Evolutionary conservation across 2,888 invertebrate genomes (phyloP).

Genomic region (Loripinus fragilis): DNA sequence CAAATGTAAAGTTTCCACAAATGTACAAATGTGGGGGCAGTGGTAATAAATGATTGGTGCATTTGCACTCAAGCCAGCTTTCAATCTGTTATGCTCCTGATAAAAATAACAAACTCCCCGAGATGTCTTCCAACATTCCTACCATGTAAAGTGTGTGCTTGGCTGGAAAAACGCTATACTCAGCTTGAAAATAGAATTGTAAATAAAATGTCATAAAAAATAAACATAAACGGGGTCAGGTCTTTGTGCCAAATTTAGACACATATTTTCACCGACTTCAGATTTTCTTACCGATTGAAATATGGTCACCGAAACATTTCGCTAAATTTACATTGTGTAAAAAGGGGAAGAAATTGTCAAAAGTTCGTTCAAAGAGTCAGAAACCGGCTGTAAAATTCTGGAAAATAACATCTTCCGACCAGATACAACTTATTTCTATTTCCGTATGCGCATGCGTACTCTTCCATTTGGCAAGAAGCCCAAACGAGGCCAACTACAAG

Average conservation of each 20-base stretch:
- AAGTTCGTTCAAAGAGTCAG: not conserved
- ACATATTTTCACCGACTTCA: not conserved
- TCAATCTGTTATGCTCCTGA: too few relatives aligned
- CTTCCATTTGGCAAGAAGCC: not conserved
- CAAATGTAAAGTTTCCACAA: too few relatives aligned
- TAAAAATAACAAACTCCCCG: too few relatives aligned
- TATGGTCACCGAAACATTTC: not conserved
- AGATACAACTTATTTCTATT: slow-evolving; percentile 24
- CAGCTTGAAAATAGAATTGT: too few relatives aligned
- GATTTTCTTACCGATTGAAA: not conserved
- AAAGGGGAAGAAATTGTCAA: not conserved
- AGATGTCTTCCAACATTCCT: too few relatives aligned
- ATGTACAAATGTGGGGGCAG: too few relatives aligned
- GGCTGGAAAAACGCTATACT: too few relatives aligned
- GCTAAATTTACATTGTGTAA: slow-evolving; percentile 2
- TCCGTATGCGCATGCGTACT: slow-evolving; percentile 50
- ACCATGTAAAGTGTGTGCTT: too few relatives aligned
- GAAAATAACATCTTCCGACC: not conserved
- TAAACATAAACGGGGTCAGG: slow-evolving; percentile 11
- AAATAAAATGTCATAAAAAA: not conserved
- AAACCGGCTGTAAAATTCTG: not conserved
- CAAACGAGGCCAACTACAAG: not conserved
- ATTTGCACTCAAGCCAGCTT: too few relatives aligned
- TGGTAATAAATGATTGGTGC: too few relatives aligned
- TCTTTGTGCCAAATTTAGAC: slow-evolving; percentile 3